Conservation (phyloP, 2,113 vertebrate genomes). For the Grus americana region DNA sequence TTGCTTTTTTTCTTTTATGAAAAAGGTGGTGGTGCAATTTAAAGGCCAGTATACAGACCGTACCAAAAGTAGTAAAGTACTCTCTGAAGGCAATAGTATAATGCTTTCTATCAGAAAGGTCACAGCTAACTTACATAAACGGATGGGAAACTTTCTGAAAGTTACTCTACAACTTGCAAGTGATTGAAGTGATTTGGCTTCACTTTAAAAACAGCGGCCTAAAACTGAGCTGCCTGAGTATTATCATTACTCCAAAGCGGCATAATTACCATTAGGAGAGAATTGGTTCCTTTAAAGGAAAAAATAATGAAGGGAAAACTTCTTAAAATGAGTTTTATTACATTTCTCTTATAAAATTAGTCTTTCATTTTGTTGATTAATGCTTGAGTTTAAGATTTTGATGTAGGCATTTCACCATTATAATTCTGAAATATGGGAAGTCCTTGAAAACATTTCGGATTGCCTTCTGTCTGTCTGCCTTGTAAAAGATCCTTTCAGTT, state of each 20-base stretch:
- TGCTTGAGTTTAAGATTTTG: constrained; percentile 79
- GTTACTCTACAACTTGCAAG: constrained; percentile 54
- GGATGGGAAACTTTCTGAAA: constrained; percentile 28
- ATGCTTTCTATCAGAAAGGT: constrained; percentile 19
- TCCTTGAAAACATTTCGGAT: constrained; percentile 80
- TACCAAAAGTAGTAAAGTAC: background rate
- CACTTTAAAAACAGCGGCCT: constrained; percentile 67
- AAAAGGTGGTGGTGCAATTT: background rate
- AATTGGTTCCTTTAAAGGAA: constrained; percentile 73
- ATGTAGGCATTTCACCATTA: constrained; percentile 80
- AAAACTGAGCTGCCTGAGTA: constrained; percentile 60
- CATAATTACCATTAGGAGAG: constrained; percentile 72
- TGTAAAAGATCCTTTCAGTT: constrained; percentile 83
- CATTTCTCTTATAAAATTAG: constrained; percentile 75
- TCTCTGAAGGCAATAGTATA: background rate
- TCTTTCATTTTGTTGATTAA: constrained; percentile 80
- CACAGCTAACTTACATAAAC: constrained; percentile 37
- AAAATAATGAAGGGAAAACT: constrained; percentile 73
- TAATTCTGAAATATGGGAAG: constrained; percentile 81
- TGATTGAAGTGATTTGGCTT: constrained; percentile 52
- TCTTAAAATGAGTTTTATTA: constrained; percentile 73
- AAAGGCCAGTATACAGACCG: background rate
- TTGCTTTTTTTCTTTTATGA: background rate
- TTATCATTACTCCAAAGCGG: constrained; percentile 57
- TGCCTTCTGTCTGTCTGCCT: constrained; percentile 83